Evolutionary conservation across 2,888 invertebrate genomes (phyloP), one percentile per base, ranked within the genome.

Genomic region (Drosophila dives): DNA sequence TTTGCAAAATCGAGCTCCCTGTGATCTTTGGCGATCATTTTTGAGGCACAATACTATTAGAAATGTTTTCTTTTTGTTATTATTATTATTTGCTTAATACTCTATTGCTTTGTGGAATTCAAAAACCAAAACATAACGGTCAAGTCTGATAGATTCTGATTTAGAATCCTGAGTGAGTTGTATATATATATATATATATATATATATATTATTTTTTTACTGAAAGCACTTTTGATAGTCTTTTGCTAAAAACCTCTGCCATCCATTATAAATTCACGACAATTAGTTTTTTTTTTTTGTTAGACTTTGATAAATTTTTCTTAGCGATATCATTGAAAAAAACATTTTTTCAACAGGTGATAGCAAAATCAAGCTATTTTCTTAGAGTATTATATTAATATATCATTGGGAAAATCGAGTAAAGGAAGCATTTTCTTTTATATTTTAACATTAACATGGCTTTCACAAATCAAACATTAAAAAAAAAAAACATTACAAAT

Each of bases 151-250:
- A 45, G 51, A 64, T 56, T 56, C 56, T 56, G 56, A 32, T 56
- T 42, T 20, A 56, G 56, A 56, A 56, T 56, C 56, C 55, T 38
- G 55, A 55, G 55, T 32, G 20, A 20, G 56, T 56, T 40, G 45
- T 55, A 4, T 55, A 26, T 8, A 29, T 56, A 20, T 54, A 12
- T 26, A n/a, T 40, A 42, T n/a, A 40, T 11, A n/a, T 20, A 20
- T 45, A 45, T 56, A 15, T 38, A 15, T n/a, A 42, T 20, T 29
- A 42, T 42, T 42, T 33, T 15, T 15, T 56, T 42, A 51, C 51
- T 64, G 53, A 64, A 64, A 66, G 65, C 67, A 67, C 54, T 65
- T 40, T 65, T 40, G 49, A 67, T 48, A 54, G 54, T 54, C 48
- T 66, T 53, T 11, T 48, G 48, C 36, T 64, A 54, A 53, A 64